phyloP scores from a whole-genome alignment of 1,140 invertebrate genomes.

The Riptortus pedestris region DNA sequence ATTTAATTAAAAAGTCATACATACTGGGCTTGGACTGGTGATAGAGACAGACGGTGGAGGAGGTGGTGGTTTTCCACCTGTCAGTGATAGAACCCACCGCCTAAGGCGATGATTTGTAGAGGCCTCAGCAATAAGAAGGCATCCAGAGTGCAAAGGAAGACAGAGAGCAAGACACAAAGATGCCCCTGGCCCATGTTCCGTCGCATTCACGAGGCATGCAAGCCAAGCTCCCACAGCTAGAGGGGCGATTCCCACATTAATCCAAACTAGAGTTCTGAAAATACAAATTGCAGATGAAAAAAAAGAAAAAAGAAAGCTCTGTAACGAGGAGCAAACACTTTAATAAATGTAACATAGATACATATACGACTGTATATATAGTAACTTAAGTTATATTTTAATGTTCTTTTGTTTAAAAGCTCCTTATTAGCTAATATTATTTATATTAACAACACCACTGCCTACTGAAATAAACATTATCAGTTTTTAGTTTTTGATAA shows the following conservation, averaged over 20 bases:
- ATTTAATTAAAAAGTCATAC: too few relatives aligned
- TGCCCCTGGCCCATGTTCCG: slow-evolving; percentile 57
- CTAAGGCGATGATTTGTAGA: slow-evolving; percentile 49
- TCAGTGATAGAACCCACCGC: slow-evolving; percentile 52
- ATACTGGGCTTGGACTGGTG: slow-evolving; percentile 31
- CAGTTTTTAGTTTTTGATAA: too few relatives aligned
- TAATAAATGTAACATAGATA: too few relatives aligned
- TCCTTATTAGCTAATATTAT: too few relatives aligned
- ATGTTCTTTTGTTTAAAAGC: too few relatives aligned
- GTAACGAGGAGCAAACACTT: too few relatives aligned
- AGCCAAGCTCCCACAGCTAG: slow-evolving; percentile 70
- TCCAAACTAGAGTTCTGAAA: slow-evolving; percentile 69
- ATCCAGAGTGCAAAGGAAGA: slow-evolving; percentile 59
- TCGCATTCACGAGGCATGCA: slow-evolving; percentile 65
- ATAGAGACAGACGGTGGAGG: slow-evolving; percentile 17
- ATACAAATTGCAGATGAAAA: slow-evolving; percentile 23
- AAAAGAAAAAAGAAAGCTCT: neutral
- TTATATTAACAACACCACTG: too few relatives aligned
- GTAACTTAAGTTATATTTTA: too few relatives aligned
- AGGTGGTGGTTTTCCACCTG: slow-evolving; percentile 69
- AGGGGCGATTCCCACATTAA: slow-evolving; percentile 66
- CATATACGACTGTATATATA: too few relatives aligned
- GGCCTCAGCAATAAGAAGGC: slow-evolving; percentile 45
- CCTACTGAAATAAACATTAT: too few relatives aligned
- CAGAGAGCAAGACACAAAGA: slow-evolving; percentile 53